phyloP scores from a whole-genome alignment of 2,113 vertebrate genomes.

The Ondatra zibethicus region DNA sequence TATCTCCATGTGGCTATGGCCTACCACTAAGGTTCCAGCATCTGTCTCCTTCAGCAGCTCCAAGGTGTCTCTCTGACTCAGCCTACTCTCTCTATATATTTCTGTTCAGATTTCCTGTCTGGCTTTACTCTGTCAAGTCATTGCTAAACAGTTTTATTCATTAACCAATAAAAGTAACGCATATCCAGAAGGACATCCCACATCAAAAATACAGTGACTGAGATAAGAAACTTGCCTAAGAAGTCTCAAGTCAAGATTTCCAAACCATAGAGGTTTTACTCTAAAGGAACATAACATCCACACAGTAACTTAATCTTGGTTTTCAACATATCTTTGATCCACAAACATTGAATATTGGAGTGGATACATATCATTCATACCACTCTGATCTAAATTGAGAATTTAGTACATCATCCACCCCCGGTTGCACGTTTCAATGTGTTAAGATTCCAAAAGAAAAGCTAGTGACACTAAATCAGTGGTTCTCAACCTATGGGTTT shows the following conservation, averaged over 20 bases:
- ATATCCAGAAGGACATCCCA: too few species aligned
- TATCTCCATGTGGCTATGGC: too few species aligned
- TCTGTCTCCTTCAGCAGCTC: too few species aligned
- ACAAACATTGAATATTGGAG: not conserved
- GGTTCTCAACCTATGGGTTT: too few species aligned
- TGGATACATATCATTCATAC: not conserved
- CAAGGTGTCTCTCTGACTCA: too few species aligned
- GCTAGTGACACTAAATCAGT: not conserved
- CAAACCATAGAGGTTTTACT: not conserved
- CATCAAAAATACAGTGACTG: not conserved
- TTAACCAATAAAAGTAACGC: too few species aligned
- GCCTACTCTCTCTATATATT: too few species aligned
- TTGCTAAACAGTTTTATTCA: too few species aligned
- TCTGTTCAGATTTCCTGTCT: too few species aligned
- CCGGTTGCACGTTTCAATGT: not conserved
- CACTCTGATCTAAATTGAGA: not conserved
- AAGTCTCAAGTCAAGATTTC: constrained; percentile 34
- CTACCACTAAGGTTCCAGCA: too few species aligned
- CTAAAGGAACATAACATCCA: constrained; percentile 9
- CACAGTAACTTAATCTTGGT: not conserved
- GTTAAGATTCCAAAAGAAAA: not conserved
- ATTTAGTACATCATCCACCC: not conserved
- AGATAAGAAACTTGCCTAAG: constrained; percentile 1
- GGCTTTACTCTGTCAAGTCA: too few species aligned
- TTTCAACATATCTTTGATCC: not conserved